Evolutionary conservation across 1,140 invertebrate species (phyloP).

Genomic region (Cephus cinctus): DNA sequence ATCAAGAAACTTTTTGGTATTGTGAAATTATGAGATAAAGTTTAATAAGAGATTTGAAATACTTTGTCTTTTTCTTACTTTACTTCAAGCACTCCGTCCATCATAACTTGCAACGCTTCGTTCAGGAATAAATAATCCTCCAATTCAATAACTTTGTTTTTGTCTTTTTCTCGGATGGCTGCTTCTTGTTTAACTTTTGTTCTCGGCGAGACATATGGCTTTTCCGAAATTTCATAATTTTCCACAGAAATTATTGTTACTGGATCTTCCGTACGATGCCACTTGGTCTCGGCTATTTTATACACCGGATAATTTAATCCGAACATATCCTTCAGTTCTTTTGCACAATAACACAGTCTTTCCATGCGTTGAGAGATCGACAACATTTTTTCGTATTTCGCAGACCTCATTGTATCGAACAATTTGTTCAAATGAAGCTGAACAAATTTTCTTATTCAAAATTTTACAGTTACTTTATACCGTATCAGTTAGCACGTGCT

Average conservation of each 20-base stretch:
- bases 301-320: conserved; percentile 14
- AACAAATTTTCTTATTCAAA: conserved; percentile 12
- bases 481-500: no score
- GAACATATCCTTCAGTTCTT: conserved; percentile 33
- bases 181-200: conserved; percentile 42
- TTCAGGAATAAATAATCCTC: conserved; percentile 62
- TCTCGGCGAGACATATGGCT: conserved; percentile 51
- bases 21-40: no score
- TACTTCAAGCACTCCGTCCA: conserved; percentile 70
- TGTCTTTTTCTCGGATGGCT: conserved; percentile 52
- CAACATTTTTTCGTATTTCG: conserved; percentile 30
- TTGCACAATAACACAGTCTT: conserved; percentile 27
- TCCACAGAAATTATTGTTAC: conserved; percentile 26
- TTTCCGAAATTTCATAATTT: conserved; percentile 50
- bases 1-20: no score
- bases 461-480: background rate
- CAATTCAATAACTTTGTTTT: no score
- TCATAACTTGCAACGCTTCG: conserved; percentile 65
- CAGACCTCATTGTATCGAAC: conserved; percentile 47
- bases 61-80: conserved; percentile 39
- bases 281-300: conserved; percentile 22
- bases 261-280: conserved; percentile 25
- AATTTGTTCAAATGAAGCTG: conserved; percentile 52
- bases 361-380: conserved; percentile 23
- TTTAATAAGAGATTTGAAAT: no score